Evolutionary conservation across 2,797 vertebrate species (phyloP), one percentile per base, ranked within the genome.

Genomic region (Cuculus canorus): DNA sequence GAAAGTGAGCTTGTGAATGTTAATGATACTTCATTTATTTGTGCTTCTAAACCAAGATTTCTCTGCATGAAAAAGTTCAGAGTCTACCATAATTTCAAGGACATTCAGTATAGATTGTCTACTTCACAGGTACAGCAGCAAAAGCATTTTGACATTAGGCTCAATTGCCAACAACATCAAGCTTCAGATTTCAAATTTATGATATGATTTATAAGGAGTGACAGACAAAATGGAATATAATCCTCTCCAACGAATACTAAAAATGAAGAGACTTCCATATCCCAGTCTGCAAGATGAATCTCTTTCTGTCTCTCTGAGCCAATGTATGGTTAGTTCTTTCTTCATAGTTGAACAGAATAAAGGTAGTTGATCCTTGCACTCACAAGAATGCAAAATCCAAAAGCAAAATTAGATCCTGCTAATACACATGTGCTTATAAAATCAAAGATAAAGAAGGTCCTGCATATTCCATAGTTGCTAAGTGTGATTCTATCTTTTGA

Each of bases 101-200:
- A n/a, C 88, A 90, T 95, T 91, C 60, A 90, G 16, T 72, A 69
- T 77, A 94, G 77, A 45, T 82, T 86, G 75, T 59, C 33, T 88
- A n/a, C 78, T 95, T 93, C 92, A 91, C 70, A 93, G 66, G 66
- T 69, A 95, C 93, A 88, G 82, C 86, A 95, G 90, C 78, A 81
- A 87, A 95, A 93, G 72, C 63, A 92, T 93, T 94, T 92, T 91
- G 94, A 88, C 86, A 90, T 95, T 91, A 85, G 48, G 52, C 76
- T 92, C 70, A 94, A 94, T 93, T 95, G 88, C 77, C 94, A 97
- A 37, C 47, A 75, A 89, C 64, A 78, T 19, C 41, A 77, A 88
- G 92, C 32, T 88, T 96, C 88, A 60, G 63, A 93, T 97, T 96
- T 96, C 91, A 95, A 75, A 86, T 91, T 80, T 91, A 39, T 82